A percentile compares a stretch with the other conserved stretches of the same genome.
Evolutionary conservation across 2,113 vertebrate genomes (phyloP).

Genomic region (Sturnus vulgaris): DNA sequence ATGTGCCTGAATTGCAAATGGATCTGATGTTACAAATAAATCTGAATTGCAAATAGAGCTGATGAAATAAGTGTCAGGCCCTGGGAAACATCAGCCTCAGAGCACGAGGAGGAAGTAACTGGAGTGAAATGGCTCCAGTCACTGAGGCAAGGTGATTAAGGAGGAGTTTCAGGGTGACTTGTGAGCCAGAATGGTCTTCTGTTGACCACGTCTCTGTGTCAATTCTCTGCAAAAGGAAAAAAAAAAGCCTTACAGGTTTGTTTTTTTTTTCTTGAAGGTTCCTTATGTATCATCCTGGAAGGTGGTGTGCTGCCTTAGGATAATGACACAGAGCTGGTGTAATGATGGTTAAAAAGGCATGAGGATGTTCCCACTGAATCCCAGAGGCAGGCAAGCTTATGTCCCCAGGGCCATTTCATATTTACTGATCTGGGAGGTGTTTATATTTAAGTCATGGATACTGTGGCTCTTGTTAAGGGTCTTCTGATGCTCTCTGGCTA

Average conservation of each 20-base stretch:
- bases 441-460: background rate
- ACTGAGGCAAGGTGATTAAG: background rate
- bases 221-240: background rate
- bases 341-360: background rate
- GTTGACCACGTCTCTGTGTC: background rate
- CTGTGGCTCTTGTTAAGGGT: background rate
- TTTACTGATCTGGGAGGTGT: background rate
- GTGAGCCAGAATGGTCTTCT: background rate
- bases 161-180: background rate
- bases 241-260: background rate
- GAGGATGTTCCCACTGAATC: background rate
- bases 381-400: background rate
- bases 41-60: constrained; percentile 44
- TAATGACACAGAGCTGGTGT: background rate
- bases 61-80: constrained; percentile 8
- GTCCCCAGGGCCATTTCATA: background rate
- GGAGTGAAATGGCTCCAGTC: background rate
- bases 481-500: background rate
- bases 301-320: background rate
- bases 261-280: background rate
- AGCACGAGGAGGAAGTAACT: background rate
- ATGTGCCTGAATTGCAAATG: background rate
- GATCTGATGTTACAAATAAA: background rate
- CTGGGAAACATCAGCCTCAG: background rate
- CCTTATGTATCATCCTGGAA: background rate